Evolutionary conservation across 2,113 vertebrate genomes (phyloP).

Genomic region (Sylvicapra grimmia): DNA sequence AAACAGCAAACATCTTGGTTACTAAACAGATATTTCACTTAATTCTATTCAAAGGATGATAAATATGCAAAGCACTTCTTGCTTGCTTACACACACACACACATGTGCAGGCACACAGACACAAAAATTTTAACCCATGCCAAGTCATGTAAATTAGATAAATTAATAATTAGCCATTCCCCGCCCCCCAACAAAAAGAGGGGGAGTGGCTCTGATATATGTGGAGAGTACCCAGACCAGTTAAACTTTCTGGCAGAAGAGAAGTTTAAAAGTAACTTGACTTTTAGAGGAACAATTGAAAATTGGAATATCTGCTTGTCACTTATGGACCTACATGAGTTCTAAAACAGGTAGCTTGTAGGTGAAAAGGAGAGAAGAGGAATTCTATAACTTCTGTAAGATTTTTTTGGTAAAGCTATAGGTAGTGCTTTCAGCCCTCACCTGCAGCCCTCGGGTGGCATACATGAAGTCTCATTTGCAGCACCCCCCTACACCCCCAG

Average conservation of each 20-base stretch:
- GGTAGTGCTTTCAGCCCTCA: neutral
- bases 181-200: neutral
- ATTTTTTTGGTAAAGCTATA: neutral
- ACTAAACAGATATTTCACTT: neutral
- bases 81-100: neutral
- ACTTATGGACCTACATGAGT: slow-evolving; percentile 3
- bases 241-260: slow-evolving; percentile 12
- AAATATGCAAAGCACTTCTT: neutral
- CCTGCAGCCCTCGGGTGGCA: neutral
- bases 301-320: neutral
- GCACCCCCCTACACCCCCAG: neutral
- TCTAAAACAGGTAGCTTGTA: slow-evolving; percentile 14
- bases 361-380: neutral
- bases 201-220: neutral
- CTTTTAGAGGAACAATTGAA: slow-evolving; percentile 33
- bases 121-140: neutral
- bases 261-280: slow-evolving; percentile 30
- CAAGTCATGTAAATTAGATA: slow-evolving; percentile 55
- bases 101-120: neutral
- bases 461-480: slow-evolving; percentile 17
- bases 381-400: slow-evolving; percentile 8
- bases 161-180: slow-evolving; percentile 21
- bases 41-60: neutral
- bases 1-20: neutral
- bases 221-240: neutral